phyloP scores from a whole-genome alignment of 1,140 invertebrate genomes.

The Trachelipus rathkii region DNA sequence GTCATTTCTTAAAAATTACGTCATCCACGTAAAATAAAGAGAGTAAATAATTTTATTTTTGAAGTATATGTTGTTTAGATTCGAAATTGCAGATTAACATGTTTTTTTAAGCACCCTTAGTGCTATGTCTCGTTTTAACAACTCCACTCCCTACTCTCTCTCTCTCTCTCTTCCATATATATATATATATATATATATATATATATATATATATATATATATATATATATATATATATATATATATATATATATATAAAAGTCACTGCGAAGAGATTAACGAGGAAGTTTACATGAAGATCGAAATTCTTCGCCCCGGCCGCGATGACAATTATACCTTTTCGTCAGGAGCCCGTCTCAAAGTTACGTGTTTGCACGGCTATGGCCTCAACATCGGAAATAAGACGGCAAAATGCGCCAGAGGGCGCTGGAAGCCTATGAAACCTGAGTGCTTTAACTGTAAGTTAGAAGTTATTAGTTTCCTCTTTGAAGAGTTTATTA shows the following conservation, averaged over 20 bases:
- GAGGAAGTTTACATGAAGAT: conserved; percentile 63
- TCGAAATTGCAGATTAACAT: too few species aligned
- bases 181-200: conserved; percentile 11
- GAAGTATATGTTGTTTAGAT: too few species aligned
- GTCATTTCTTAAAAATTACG: too few species aligned
- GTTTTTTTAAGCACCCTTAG: too few species aligned
- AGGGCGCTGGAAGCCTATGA: conserved; percentile 73
- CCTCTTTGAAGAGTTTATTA: too few species aligned
- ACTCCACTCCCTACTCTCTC: too few species aligned
- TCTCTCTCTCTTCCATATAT: too few species aligned
- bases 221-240: neutral
- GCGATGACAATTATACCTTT: conserved; percentile 49
- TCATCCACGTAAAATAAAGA: too few species aligned
- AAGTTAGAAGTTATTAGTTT: conserved; percentile 50
- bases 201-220: neutral
- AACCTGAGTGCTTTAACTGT: conserved; percentile 70
- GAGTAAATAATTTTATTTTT: too few species aligned
- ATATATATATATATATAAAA: conserved; percentile 43
- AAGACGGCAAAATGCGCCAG: conserved; percentile 69
- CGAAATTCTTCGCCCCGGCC: conserved; percentile 58
- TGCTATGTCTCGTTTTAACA: too few species aligned
- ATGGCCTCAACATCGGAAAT: conserved; percentile 68
- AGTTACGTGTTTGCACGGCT: conserved; percentile 68
- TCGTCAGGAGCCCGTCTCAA: conserved; percentile 63
- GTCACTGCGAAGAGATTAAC: conserved; percentile 58